A percentile compares a stretch with the other conserved stretches of the same genome.
phyloP scores from a whole-genome alignment of 1,140 invertebrate species.

The Pseudomyrmex cubaensis region DNA sequence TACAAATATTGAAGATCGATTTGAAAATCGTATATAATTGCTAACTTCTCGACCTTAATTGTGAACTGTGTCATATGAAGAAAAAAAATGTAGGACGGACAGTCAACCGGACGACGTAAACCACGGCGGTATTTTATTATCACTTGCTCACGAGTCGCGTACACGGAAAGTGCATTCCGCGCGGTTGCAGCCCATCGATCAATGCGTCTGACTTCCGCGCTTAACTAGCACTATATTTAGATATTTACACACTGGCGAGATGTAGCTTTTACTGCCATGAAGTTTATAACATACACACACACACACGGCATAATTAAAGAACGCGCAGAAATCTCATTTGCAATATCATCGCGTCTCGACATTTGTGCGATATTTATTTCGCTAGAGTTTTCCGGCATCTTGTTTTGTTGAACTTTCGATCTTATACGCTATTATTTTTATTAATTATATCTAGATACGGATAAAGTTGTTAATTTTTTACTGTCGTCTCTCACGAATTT shows the following conservation, averaged over 20 bases:
- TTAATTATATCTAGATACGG: constrained; percentile 40
- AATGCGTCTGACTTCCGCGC: constrained; percentile 51
- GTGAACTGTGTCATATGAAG: not conserved
- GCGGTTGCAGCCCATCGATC: constrained; percentile 64
- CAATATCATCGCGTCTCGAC: not conserved
- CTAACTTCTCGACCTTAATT: not conserved
- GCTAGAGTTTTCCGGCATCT: not conserved
- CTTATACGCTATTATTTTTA: constrained; percentile 14
- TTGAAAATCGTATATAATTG: not conserved
- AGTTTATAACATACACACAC: constrained; percentile 43
- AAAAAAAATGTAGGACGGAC: not conserved
- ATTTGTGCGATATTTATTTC: constrained; percentile 11
- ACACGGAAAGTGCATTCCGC: constrained; percentile 61
- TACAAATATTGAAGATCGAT: constrained; percentile 18
- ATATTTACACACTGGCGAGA: constrained; percentile 29
- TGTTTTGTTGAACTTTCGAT: not conserved
- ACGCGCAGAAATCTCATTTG: constrained; percentile 14
- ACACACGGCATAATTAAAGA: not conserved
- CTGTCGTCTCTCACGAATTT: constrained; percentile 26
- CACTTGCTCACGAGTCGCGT: constrained; percentile 13
- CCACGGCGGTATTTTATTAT: constrained; percentile 39
- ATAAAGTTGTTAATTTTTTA: constrained; percentile 41
- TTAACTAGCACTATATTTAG: constrained; percentile 48
- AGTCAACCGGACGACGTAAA: constrained; percentile 4
- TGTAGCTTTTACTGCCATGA: constrained; percentile 43